Conservation (phyloP, 2,113 vertebrate species). For the Stictonetta naevosa region DNA sequence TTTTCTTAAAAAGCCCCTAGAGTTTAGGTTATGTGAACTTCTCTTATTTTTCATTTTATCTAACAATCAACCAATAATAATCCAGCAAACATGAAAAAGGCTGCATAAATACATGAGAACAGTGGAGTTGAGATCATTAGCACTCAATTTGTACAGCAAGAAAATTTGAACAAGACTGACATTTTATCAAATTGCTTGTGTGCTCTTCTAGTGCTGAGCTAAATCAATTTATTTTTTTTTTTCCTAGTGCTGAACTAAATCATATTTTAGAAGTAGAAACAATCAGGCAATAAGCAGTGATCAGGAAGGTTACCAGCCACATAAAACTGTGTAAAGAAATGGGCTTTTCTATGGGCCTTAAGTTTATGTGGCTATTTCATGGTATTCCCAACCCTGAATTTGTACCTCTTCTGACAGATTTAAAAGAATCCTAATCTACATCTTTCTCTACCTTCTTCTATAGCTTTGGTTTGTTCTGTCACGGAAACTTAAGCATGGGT, state of each 20-base stretch:
- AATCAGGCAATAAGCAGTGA: background rate
- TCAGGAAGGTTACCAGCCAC: background rate
- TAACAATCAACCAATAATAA: background rate
- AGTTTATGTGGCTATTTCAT: background rate
- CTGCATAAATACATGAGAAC: background rate
- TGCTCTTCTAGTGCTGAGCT: background rate
- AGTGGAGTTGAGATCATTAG: background rate
- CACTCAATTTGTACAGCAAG: background rate
- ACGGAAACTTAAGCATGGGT: too few relatives aligned
- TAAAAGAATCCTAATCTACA: background rate
- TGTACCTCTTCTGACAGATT: background rate
- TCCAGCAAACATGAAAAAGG: background rate
- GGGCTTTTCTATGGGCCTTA: background rate
- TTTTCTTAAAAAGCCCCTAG: background rate
- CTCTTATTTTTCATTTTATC: background rate
- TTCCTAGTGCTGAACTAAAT: background rate
- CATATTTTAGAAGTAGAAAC: background rate
- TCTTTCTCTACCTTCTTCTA: background rate
- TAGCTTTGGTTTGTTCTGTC: background rate
- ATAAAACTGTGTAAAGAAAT: background rate
- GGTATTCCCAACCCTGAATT: background rate
- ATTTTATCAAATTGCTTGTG: background rate
- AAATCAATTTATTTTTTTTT: slow-evolving; percentile 3
- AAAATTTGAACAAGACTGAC: background rate
- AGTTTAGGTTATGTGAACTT: background rate